Conservation (phyloP, 2,888 invertebrate species). For the Punctoribates punctum region DNA sequence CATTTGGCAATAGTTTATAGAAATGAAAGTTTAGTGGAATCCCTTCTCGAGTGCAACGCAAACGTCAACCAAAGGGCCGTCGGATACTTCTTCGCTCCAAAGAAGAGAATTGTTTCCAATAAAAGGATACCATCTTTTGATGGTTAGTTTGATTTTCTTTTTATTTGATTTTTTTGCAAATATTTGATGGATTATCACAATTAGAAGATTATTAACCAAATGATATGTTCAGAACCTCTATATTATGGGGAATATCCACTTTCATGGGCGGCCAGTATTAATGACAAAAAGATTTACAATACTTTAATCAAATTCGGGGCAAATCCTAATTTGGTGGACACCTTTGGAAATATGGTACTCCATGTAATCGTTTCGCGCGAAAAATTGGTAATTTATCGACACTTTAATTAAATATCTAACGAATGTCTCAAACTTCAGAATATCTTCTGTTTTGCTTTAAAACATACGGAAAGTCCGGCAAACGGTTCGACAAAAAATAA, state of each 20-base stretch:
- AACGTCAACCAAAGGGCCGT: conserved; percentile 87
- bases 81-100: conserved; percentile 90
- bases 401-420: background rate
- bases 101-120: conserved; percentile 52
- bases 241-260: conserved; percentile 96
- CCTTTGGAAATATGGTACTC: conserved; percentile 96
- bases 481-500: conserved; percentile 83
- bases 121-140: background rate
- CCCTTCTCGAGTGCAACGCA: conserved; percentile 78
- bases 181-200: no score
- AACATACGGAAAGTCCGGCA: conserved; percentile 91
- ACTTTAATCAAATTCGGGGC: conserved; percentile 84
- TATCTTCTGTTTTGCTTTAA: conserved; percentile 95
- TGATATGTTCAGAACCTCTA: conserved; percentile 4
- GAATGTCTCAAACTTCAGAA: conserved; percentile 63
- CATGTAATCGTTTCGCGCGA: conserved; percentile 90
- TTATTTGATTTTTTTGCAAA: no score
- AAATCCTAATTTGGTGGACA: conserved; percentile 91
- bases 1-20: conserved; percentile 95
- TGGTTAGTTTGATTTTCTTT: background rate
- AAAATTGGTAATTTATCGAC: conserved; percentile 51
- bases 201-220: no score
- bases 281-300: conserved; percentile 96
- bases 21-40: conserved; percentile 90
- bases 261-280: conserved; percentile 96